Conservation (phyloP, 1,140 invertebrate species). For the Brachystomella parvula region DNA sequence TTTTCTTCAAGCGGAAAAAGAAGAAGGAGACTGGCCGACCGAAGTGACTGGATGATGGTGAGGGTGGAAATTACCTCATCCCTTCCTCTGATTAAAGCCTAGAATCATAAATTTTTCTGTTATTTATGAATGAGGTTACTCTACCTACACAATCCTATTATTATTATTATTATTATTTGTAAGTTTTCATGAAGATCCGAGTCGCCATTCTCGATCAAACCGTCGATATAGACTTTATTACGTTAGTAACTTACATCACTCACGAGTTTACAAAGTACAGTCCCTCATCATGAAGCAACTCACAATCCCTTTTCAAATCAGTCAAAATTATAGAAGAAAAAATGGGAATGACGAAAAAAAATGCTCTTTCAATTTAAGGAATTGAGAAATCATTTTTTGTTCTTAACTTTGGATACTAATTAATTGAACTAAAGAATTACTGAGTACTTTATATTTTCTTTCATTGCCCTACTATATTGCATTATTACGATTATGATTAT, state of each 20-base stretch:
- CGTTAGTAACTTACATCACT: neutral
- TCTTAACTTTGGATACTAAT: neutral
- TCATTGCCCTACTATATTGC: too few species aligned
- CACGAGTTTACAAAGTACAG: too few species aligned
- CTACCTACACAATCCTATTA: neutral
- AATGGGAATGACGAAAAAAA: neutral
- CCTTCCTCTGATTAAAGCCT: conserved; percentile 31
- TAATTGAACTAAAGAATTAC: too few species aligned
- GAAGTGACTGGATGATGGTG: conserved; percentile 39
- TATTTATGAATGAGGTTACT: neutral
- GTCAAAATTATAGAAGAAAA: neutral
- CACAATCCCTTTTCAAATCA: neutral
- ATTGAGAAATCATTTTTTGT: neutral
- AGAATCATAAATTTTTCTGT: neutral
- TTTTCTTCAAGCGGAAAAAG: conserved; percentile 37
- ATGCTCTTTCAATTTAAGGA: neutral
- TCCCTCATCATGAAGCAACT: neutral
- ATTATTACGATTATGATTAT: too few species aligned
- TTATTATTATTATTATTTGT: too few species aligned
- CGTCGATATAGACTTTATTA: neutral
- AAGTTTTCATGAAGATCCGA: conserved; percentile 3
- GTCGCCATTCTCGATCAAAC: neutral
- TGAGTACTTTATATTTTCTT: too few species aligned
- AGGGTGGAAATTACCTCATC: conserved; percentile 31
- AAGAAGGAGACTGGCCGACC: conserved; percentile 38